Conservation (phyloP, 23 tunicate genomes). For the Pegea sp. region DNA sequence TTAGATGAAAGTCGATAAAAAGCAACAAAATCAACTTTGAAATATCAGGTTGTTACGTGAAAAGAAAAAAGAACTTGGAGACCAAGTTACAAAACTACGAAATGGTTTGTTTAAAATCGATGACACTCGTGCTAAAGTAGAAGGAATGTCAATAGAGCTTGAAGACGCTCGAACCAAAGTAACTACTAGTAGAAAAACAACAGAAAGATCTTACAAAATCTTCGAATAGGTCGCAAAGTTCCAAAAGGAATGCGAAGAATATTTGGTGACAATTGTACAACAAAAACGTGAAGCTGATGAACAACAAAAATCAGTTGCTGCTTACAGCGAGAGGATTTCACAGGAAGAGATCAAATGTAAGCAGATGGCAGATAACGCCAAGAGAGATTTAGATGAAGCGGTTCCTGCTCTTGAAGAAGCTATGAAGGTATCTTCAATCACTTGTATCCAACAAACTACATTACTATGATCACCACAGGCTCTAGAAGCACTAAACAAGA, state of each 20-base stretch:
- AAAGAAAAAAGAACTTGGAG: conserved; percentile 83
- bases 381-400: conserved; percentile 94
- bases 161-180: conserved; percentile 81
- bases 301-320: conserved; percentile 87
- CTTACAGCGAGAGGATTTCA: conserved; percentile 70
- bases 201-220: no score
- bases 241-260: conserved; percentile 92
- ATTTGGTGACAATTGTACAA: conserved; percentile 80
- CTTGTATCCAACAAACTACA: neutral
- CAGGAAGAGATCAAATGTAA: conserved; percentile 87
- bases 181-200: no score
- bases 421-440: conserved; percentile 22
- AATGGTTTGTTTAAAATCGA: conserved; percentile 95
- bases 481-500: conserved; percentile 85
- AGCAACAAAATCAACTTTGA: no score
- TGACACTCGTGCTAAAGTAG: conserved; percentile 87
- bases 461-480: conserved; percentile 18
- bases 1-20: no score
- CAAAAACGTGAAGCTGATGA: conserved; percentile 96
- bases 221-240: conserved; percentile 93
- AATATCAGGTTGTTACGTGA: conserved; percentile 61
- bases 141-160: conserved; percentile 87
- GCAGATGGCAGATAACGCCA: conserved; percentile 89
- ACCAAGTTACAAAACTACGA: conserved; percentile 73
- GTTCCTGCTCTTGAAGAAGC: conserved; percentile 93